A percentile compares a stretch with the other conserved stretches of the same genome.
Evolutionary conservation across 2,888 invertebrate species (phyloP).

Genomic region (Caenorhabditis panamensis): DNA sequence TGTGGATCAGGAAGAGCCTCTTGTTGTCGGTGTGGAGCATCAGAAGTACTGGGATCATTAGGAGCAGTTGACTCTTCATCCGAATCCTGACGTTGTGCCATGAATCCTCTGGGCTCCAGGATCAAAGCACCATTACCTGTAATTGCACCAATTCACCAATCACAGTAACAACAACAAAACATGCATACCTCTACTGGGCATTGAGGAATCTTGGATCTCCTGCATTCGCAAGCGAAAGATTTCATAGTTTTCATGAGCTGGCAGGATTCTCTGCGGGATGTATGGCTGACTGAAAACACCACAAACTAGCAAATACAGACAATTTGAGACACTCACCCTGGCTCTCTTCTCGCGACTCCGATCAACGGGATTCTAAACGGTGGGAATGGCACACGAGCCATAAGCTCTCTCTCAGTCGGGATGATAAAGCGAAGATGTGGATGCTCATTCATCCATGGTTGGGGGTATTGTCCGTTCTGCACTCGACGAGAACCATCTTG

Average conservation of each 20-base stretch:
- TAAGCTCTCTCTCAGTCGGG: conserved; percentile 18
- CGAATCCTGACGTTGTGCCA: too few relatives aligned
- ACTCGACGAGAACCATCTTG: conserved; percentile 7
- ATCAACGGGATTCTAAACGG: conserved; percentile 39
- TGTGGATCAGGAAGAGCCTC: neutral
- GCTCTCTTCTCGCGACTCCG: conserved; percentile 24
- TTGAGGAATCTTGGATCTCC: neutral
- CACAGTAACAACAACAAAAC: neutral
- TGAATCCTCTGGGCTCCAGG: conserved; percentile 22
- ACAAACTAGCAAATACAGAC: too few relatives aligned
- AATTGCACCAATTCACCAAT: conserved; percentile 21
- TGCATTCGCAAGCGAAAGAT: conserved; percentile 20
- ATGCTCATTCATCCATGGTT: conserved; percentile 21
- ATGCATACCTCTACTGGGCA: conserved; percentile 13
- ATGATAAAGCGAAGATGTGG: conserved; percentile 20
- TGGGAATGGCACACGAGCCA: conserved; percentile 27
- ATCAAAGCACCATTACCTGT: conserved; percentile 22
- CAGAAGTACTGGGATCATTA: too few relatives aligned
- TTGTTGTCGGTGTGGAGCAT: neutral
- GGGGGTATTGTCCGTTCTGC: neutral
- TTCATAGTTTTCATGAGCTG: conserved; percentile 15
- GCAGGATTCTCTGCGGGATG: conserved; percentile 4
- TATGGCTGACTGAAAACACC: neutral
- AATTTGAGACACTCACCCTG: conserved; percentile 18
- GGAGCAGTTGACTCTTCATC: too few relatives aligned